These are phyloP conservation scores for Trissonchulus latispiculum DNA, from an alignment of 2,888 invertebrate species.

Conservation along the genomic window DNA sequence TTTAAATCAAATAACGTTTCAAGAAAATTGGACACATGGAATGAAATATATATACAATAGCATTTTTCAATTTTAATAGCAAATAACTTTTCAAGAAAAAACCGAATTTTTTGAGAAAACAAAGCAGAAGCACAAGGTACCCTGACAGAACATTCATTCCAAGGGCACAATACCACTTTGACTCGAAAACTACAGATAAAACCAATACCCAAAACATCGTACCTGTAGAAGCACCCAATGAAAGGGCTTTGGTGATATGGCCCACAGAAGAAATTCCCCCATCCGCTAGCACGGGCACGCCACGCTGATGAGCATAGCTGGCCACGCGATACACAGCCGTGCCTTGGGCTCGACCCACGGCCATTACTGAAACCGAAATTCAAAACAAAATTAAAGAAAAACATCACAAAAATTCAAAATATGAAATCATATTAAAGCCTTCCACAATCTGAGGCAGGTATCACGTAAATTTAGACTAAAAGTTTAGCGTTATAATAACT, in stretches of 20 bases:
- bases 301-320: constrained; percentile 72
- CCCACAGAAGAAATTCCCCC: constrained; percentile 95
- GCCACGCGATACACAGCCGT: constrained; percentile 79
- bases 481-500: too few species aligned
- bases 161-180: too few species aligned
- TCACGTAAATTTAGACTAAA: too few species aligned
- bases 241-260: constrained; percentile 85
- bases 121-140: too few species aligned
- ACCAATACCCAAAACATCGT: constrained; percentile 24
- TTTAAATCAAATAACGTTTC: too few species aligned
- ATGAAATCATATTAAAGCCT: background rate
- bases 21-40: too few species aligned
- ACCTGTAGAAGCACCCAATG: constrained; percentile 78
- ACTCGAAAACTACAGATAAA: too few species aligned
- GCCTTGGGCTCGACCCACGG: constrained; percentile 92
- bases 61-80: too few species aligned
- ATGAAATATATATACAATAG: too few species aligned
- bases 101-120: too few species aligned
- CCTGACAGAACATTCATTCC: too few species aligned
- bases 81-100: too few species aligned
- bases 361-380: constrained; percentile 69
- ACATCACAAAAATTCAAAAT: background rate
- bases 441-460: background rate
- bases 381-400: background rate
- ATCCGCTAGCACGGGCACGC: constrained; percentile 95